Evolutionary conservation across 2,888 invertebrate genomes (phyloP).

Genomic region (Drosophila tanythrix): DNA sequence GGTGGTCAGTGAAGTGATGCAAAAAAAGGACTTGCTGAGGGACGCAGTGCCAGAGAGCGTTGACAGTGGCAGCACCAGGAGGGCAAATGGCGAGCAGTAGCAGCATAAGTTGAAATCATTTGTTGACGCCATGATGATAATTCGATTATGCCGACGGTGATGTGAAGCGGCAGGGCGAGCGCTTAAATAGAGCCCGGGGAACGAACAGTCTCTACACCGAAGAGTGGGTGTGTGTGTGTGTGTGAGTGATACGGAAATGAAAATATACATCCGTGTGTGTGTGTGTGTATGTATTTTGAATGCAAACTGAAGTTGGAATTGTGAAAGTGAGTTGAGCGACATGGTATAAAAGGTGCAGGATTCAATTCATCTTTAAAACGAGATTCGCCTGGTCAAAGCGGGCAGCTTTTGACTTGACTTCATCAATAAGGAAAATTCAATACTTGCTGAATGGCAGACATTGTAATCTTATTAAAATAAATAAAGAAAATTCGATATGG

Average conservation of each 20-base stretch:
- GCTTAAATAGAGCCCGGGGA: slow-evolving; percentile 48
- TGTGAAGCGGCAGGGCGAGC: slow-evolving; percentile 38
- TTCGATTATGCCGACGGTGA: slow-evolving; percentile 81
- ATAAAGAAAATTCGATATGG: neutral
- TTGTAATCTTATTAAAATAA: neutral
- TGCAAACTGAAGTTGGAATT: slow-evolving; percentile 18
- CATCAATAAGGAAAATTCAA: neutral
- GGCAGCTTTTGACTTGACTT: slow-evolving; percentile 8
- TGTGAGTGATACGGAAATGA: slow-evolving; percentile 31
- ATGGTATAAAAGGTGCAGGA: slow-evolving; percentile 6
- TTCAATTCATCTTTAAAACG: slow-evolving; percentile 20
- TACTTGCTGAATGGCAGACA: neutral
- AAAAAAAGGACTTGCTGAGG: slow-evolving; percentile 62
- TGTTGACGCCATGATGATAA: slow-evolving; percentile 84
- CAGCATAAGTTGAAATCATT: slow-evolving; percentile 76
- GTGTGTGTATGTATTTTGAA: slow-evolving; percentile 8
- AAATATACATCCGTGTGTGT: slow-evolving; percentile 10
- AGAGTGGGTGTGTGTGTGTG: slow-evolving; percentile 7
- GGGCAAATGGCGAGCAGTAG: slow-evolving; percentile 39
- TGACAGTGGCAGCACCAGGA: slow-evolving; percentile 38
- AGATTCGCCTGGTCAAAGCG: slow-evolving; percentile 7
- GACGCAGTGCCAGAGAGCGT: slow-evolving; percentile 25
- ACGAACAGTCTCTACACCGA: slow-evolving; percentile 10
- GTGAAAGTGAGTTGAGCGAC: slow-evolving; percentile 13
- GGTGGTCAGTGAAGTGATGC: slow-evolving; percentile 52